Conservation (phyloP, 2,797 vertebrate genomes). For the Notoglanidium macrostoma region DNA sequence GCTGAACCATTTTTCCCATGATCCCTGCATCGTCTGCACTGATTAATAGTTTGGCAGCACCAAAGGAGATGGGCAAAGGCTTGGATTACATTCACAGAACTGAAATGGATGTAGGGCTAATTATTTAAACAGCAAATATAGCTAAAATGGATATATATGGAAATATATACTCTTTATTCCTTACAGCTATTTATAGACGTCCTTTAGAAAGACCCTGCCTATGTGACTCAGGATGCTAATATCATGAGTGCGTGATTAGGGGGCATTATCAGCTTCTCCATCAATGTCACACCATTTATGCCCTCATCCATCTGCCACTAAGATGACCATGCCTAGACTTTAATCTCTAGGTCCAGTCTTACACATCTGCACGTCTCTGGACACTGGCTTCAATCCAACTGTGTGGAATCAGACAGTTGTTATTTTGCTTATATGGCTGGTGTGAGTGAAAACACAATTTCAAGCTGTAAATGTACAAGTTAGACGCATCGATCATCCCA, state of each 20-base stretch:
- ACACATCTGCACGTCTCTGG: neutral
- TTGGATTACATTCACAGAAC: neutral
- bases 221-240: constrained; percentile 33
- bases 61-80: neutral
- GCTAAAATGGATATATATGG: neutral
- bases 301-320: constrained; percentile 68
- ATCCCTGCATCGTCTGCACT: neutral
- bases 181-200: constrained; percentile 39
- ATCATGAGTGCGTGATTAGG: constrained; percentile 55
- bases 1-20: neutral
- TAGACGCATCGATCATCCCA: constrained; percentile 31
- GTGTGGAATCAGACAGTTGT: neutral
- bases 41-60: neutral
- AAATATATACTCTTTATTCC: neutral
- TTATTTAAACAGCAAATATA: neutral
- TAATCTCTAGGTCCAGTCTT: neutral
- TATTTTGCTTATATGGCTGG: neutral
- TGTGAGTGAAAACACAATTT: neutral
- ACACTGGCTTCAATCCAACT: neutral
- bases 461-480: constrained; percentile 40
- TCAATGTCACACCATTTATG: constrained; percentile 69
- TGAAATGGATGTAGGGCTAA: neutral
- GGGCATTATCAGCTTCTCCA: constrained; percentile 73
- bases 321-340: neutral
- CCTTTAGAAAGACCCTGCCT: constrained; percentile 36